Evolutionary conservation across 2,113 vertebrate genomes (phyloP).

Genomic region (Platysteira castanea): DNA sequence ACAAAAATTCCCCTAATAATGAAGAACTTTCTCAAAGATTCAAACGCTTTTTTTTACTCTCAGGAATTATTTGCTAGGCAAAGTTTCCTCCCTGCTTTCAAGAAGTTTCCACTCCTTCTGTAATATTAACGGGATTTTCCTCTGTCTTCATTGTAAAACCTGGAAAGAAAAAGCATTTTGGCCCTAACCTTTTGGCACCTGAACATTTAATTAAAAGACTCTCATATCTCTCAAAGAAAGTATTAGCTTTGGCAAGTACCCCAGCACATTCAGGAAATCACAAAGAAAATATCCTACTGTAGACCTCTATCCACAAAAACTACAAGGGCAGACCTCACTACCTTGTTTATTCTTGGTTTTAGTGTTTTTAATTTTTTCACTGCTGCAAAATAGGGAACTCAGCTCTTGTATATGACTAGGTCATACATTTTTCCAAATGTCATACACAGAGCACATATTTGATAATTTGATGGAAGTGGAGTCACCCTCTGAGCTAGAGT

Average conservation of each 20-base stretch:
- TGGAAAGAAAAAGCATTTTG: not conserved
- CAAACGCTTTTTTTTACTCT: not conserved
- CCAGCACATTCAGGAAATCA: not conserved
- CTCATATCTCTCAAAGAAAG: not conserved
- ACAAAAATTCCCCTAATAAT: not conserved
- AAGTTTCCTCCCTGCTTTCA: not conserved
- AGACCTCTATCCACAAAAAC: not conserved
- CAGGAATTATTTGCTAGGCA: not conserved
- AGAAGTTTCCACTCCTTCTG: not conserved
- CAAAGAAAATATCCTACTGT: not conserved
- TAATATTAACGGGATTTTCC: not conserved
- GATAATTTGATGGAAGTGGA: not conserved
- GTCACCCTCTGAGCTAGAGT: not conserved
- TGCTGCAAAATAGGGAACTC: not conserved
- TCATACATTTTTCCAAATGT: not conserved
- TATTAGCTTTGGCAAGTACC: not conserved
- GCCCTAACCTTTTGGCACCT: not conserved
- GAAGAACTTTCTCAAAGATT: not conserved
- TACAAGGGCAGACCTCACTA: not conserved
- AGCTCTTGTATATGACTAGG: not conserved
- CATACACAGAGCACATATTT: not conserved
- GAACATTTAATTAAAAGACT: constrained; percentile 15
- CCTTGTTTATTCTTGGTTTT: not conserved
- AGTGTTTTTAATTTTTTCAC: not conserved
- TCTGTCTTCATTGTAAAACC: not conserved